Percentiles rank a stretch among this genome's conserved stretches.
phyloP scores from a whole-genome alignment of 1,140 invertebrate genomes.

The Limonius californicus region DNA sequence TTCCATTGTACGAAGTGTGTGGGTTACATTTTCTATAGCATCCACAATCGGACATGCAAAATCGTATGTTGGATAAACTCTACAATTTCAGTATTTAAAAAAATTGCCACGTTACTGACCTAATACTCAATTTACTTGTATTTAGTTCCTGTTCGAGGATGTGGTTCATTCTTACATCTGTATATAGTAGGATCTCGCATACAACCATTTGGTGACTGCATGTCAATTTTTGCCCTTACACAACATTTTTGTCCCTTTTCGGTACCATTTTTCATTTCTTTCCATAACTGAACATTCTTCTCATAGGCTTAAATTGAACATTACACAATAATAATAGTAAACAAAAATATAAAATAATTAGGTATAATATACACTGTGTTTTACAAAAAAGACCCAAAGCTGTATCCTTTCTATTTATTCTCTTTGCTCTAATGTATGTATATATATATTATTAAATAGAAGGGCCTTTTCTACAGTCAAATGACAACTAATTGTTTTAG shows the following conservation, averaged over 20 bases:
- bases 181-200: constrained; percentile 99
- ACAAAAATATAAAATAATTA: no score
- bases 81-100: no score
- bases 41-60: constrained; percentile 99
- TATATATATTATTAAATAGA: no score
- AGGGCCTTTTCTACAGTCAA: no score
- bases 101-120: no score
- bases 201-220: constrained; percentile 94
- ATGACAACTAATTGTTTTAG: no score
- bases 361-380: not conserved
- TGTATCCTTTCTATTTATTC: no score
- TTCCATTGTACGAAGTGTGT: constrained; percentile 95
- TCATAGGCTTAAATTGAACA: constrained; percentile 61
- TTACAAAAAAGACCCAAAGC: not conserved
- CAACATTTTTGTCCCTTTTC: constrained; percentile 42
- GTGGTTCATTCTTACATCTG: constrained; percentile 92
- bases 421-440: no score
- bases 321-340: constrained; percentile 17
- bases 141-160: constrained; percentile 89
- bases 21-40: constrained; percentile 94
- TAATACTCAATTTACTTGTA: no score
- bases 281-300: constrained; percentile 88
- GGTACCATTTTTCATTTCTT: constrained; percentile 90
- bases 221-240: constrained; percentile 96
- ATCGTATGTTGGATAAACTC: constrained; percentile 99